Evolutionary conservation across 2,888 invertebrate genomes (phyloP).

Genomic region (Exephanes ischioxanthus): DNA sequence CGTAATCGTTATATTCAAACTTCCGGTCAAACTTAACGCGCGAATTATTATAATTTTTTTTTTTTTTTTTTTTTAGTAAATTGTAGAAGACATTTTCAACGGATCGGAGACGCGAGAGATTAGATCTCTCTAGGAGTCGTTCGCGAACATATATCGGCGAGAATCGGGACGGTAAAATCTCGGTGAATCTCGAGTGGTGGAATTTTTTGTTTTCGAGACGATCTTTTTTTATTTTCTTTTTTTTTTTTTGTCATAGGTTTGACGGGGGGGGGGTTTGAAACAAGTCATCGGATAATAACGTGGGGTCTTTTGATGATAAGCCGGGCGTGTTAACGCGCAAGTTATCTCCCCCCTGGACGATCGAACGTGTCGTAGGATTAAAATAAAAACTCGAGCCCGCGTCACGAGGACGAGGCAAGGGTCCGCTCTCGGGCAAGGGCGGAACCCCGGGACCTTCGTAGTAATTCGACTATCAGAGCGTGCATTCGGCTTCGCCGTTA

Average conservation of each 20-base stretch:
- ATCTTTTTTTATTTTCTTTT: slow-evolving; percentile 9
- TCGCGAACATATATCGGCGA: slow-evolving; percentile 1
- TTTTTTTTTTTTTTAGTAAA: not conserved
- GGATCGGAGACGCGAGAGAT: slow-evolving; percentile 36
- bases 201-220: not conserved
- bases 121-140: not conserved
- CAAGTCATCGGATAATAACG: not conserved
- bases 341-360: slow-evolving; percentile 11
- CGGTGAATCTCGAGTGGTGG: slow-evolving; percentile 20
- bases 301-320: not conserved
- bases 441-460: slow-evolving; percentile 15
- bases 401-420: slow-evolving; percentile 15
- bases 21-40: slow-evolving; percentile 43
- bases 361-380: slow-evolving; percentile 35
- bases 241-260: not conserved
- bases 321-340: slow-evolving; percentile 24
- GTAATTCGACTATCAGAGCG: slow-evolving; percentile 22
- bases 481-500: slow-evolving; percentile 24
- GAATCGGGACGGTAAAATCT: not conserved
- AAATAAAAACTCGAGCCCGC: slow-evolving; percentile 38
- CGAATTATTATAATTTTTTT: not conserved
- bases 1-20: not conserved
- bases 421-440: slow-evolving; percentile 8
- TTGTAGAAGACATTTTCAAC: slow-evolving; percentile 36
- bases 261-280: no score